These are phyloP conservation scores for Corythornis madagascariensis DNA, from an alignment of 2,113 vertebrate species.

Conservation along the genomic window DNA sequence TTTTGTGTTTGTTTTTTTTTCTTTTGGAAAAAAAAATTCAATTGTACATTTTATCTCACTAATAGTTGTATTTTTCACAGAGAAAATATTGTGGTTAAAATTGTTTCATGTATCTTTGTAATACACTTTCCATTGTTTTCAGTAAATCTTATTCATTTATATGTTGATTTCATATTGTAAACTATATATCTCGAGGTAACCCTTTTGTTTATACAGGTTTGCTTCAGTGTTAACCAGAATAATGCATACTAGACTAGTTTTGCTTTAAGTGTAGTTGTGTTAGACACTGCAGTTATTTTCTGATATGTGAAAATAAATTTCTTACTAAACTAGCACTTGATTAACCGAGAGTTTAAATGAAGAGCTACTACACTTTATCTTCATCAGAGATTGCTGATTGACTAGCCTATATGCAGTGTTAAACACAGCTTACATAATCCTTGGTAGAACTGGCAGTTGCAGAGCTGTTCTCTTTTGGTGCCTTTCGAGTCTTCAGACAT, in stretches of 20 bases:
- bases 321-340: slow-evolving; percentile 80
- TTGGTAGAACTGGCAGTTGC: slow-evolving; percentile 75
- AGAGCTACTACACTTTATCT: slow-evolving; percentile 63
- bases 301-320: slow-evolving; percentile 87
- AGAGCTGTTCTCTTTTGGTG: slow-evolving; percentile 76
- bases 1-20: slow-evolving; percentile 39
- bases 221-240: slow-evolving; percentile 82
- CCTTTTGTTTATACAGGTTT: slow-evolving; percentile 80
- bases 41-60: slow-evolving; percentile 90
- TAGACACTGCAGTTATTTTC: slow-evolving; percentile 86
- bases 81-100: slow-evolving; percentile 88
- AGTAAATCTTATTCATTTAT: slow-evolving; percentile 85
- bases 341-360: slow-evolving; percentile 72
- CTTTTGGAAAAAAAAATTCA: slow-evolving; percentile 59
- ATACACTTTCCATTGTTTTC: slow-evolving; percentile 83
- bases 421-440: slow-evolving; percentile 69
- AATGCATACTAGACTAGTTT: slow-evolving; percentile 84
- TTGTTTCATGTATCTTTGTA: slow-evolving; percentile 87
- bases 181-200: slow-evolving; percentile 80
- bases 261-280: slow-evolving; percentile 85
- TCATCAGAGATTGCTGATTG: slow-evolving; percentile 60
- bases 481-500: slow-evolving; percentile 72
- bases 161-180: slow-evolving; percentile 85
- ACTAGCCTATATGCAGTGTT: slow-evolving; percentile 75
- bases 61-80: slow-evolving; percentile 98